Conservation (phyloP, 2,888 invertebrate species). For the Acrocera orbiculus region DNA sequence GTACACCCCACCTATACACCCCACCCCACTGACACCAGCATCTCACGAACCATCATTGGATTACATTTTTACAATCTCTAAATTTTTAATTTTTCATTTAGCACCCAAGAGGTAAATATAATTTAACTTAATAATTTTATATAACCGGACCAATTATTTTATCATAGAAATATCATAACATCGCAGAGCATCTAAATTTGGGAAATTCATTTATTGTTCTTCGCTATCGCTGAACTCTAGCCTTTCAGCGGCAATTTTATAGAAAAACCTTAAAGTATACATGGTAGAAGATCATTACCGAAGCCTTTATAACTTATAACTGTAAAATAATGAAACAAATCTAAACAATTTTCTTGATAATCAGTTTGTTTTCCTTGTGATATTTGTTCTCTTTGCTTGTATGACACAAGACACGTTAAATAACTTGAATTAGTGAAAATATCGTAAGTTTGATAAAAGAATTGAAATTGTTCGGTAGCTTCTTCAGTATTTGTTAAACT, state of each 20-base stretch:
- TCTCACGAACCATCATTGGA: too few species aligned
- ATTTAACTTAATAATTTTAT: too few species aligned
- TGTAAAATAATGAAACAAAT: slow-evolving; percentile 83
- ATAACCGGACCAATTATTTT: slow-evolving; percentile 66
- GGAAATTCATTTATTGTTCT: slow-evolving; percentile 54
- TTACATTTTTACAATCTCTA: too few species aligned
- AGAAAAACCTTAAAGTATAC: slow-evolving; percentile 80
- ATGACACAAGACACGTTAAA: slow-evolving; percentile 95
- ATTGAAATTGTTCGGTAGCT: slow-evolving; percentile 81
- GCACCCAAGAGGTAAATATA: too few species aligned
- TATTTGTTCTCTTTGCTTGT: slow-evolving; percentile 86
- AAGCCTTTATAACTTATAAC: slow-evolving; percentile 82
- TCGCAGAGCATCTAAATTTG: slow-evolving; percentile 62
- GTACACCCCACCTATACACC: too few species aligned
- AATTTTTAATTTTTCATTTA: too few species aligned
- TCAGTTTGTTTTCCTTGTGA: slow-evolving; percentile 68
- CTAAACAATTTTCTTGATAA: slow-evolving; percentile 71
- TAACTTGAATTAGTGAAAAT: slow-evolving; percentile 80
- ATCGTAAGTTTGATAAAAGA: slow-evolving; percentile 92
- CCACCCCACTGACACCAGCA: too few species aligned
- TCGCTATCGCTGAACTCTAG: slow-evolving; percentile 58
- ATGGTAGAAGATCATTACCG: slow-evolving; percentile 77
- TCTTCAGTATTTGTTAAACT: slow-evolving; percentile 59
- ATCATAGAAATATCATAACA: slow-evolving; percentile 72
- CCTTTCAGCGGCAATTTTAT: slow-evolving; percentile 73